phyloP scores from a whole-genome alignment of 2,797 vertebrate genomes.

The Amphiprion clarkii region DNA sequence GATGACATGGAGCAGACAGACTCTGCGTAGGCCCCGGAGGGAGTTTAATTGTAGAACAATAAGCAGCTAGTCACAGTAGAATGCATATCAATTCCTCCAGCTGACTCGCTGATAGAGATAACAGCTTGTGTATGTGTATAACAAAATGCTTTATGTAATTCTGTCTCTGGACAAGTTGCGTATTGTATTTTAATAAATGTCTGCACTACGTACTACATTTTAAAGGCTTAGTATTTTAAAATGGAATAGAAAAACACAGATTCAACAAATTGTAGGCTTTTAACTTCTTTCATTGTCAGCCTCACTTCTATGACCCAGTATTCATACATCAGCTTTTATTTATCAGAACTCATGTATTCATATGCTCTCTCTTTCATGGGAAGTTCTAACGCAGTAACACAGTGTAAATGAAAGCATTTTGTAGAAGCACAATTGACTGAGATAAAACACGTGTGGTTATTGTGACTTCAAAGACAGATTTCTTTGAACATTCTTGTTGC shows the following conservation, averaged over 20 bases:
- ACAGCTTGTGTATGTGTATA: conserved; percentile 50
- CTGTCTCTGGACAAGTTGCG: conserved; percentile 22
- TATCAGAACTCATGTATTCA: conserved; percentile 15
- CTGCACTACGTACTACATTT: not conserved
- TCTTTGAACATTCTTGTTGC: conserved; percentile 20
- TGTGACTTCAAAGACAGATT: conserved; percentile 16
- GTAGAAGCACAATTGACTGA: not conserved
- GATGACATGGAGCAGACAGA: conserved; percentile 62
- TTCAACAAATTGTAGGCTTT: not conserved
- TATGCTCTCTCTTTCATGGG: not conserved
- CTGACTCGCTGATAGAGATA: conserved; percentile 65
- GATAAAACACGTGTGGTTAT: conserved; percentile 4
- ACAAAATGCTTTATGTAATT: conserved; percentile 44
- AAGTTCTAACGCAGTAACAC: not conserved
- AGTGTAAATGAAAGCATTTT: conserved; percentile 4
- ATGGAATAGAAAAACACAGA: not conserved
- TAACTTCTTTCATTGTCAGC: not conserved
- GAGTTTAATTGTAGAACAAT: conserved; percentile 60
- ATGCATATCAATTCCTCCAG: conserved; percentile 60
- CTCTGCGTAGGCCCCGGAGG: conserved; percentile 30
- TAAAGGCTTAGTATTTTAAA: not conserved
- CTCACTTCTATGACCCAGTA: not conserved
- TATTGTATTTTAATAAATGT: conserved; percentile 19
- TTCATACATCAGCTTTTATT: conserved; percentile 10
- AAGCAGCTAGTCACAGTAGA: conserved; percentile 62